Base-by-base conservation (phyloP, 2,797 vertebrate genomes). In the Poeciliopsis turneri region DNA sequence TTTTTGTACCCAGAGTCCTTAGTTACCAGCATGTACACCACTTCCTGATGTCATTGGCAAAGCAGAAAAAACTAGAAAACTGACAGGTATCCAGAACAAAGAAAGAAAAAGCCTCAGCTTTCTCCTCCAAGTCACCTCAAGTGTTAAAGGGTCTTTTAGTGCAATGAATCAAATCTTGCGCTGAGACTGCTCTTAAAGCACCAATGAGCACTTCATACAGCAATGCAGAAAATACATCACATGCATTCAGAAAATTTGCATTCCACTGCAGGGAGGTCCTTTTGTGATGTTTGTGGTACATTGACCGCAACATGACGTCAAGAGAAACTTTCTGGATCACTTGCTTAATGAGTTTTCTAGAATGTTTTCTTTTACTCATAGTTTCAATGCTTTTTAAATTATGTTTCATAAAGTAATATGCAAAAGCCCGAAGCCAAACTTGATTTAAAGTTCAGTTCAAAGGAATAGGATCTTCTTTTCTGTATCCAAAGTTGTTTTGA, bases 201-300 rank as follows among this genome's bases (percentile, higher is more conserved):
- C 53, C 53, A 59, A 41, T n/a, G 41, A 43, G 25, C 9, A 59
- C 53, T 57, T n/a, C 12, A n/a, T 13, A 15, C 5, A 36, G 10
- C 25, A 59, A 28, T 30, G 72, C 36, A 16, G 18, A 55, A 16
- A 53, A 72, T 16, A 33, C 28, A 74, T n/a, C 23, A 23, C 49
- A 16, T 61, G 25, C n/a, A 57, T 57, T 43, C 73, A 57, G 23
- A 25, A 30, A 28, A 43, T 30, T 25, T 61, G n/a, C 55, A 75
- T 75, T 75, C 74, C 57, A 33, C 20, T 75, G 10, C 57, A 45
- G 57, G 41, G 55, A 61, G 74, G 74, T 20, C 16, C 39, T 20
- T 9, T 15, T 43, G 39, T 43, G 39, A 5, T n/a, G 23, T 45
- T 15, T 69, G 11, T 13, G 2, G 68, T n/a, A 66, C 41, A 43